Conservation (phyloP, 2,888 invertebrate species). For the Hirtodrosophila trivittata region DNA sequence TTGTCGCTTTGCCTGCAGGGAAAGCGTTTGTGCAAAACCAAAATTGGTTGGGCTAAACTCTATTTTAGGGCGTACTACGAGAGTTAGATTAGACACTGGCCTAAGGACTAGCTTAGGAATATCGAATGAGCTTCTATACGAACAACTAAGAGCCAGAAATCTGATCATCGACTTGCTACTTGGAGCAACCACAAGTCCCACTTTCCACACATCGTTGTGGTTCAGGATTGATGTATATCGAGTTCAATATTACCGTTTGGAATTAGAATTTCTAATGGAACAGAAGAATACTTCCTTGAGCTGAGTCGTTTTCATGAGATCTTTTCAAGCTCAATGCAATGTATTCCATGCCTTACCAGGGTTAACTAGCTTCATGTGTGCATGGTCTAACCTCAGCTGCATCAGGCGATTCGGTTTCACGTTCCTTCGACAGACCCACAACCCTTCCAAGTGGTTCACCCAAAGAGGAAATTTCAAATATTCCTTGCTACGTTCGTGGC, state of each 20-base stretch:
- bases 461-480: constrained; percentile 66
- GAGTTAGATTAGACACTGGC: too few species aligned
- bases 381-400: constrained; percentile 20
- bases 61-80: too few species aligned
- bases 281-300: too few species aligned
- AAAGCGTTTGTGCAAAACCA: background rate
- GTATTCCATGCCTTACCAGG: background rate
- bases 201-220: too few species aligned
- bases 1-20: constrained; percentile 27
- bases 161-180: too few species aligned
- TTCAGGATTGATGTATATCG: too few species aligned
- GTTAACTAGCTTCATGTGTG: constrained; percentile 9
- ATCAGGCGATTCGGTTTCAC: constrained; percentile 21
- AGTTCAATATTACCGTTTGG: too few species aligned
- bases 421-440: background rate
- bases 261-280: too few species aligned
- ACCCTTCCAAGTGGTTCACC: constrained; percentile 1
- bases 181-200: too few species aligned
- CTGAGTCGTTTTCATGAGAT: background rate
- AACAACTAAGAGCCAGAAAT: too few species aligned
- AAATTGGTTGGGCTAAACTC: background rate
- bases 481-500: constrained; percentile 64
- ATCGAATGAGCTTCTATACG: too few species aligned
- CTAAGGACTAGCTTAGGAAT: too few species aligned
- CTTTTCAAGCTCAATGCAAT: background rate